Percentiles rank a stretch among this genome's conserved stretches.
phyloP scores from a whole-genome alignment of 2,113 vertebrate genomes.

The Podarcis raffonei region DNA sequence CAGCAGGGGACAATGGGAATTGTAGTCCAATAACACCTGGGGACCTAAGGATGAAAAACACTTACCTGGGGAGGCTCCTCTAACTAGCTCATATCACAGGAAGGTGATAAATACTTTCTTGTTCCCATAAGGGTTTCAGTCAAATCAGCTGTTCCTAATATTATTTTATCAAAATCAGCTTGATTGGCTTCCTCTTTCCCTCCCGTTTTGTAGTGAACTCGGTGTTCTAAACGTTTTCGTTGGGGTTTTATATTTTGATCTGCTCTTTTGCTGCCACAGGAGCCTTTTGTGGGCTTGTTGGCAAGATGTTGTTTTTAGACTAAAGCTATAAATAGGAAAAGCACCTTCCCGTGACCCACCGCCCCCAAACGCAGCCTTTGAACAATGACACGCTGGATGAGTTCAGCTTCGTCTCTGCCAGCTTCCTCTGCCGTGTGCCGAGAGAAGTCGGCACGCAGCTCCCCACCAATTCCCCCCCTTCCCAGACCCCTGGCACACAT shows the following conservation, averaged over 20 bases:
- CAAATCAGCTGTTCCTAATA: neutral
- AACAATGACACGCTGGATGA: neutral
- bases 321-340: conserved; percentile 8
- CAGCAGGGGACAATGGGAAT: too few relatives aligned
- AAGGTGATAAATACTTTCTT: neutral
- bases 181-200: neutral
- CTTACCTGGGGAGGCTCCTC: neutral
- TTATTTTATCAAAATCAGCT: neutral
- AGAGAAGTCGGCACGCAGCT: neutral
- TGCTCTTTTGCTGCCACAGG: neutral
- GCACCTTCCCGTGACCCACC: neutral
- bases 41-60: neutral
- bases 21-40: neutral
- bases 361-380: neutral
- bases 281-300: neutral
- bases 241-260: neutral
- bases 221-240: neutral
- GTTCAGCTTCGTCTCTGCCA: neutral
- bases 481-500: neutral
- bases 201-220: neutral
- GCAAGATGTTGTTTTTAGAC: neutral
- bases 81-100: neutral
- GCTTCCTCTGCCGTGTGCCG: neutral
- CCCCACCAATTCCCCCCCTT: neutral
- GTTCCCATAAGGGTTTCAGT: neutral